Base-by-base conservation (phyloP, 2,797 vertebrate genomes). In the Manis crassicaudata region DNA sequence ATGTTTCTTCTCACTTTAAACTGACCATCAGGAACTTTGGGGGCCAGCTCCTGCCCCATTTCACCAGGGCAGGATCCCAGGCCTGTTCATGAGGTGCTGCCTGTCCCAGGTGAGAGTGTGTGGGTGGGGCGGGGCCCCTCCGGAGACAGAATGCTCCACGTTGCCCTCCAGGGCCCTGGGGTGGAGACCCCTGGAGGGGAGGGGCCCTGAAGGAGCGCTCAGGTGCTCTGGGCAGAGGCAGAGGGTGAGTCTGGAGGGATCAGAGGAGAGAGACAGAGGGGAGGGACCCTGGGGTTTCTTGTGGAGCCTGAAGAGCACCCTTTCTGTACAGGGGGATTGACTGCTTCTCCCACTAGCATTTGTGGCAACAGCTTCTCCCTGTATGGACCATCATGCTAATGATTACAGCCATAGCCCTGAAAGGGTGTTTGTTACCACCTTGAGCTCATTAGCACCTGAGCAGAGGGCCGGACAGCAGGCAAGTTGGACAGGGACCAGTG, bases 381-480 rank as follows among this genome's bases (percentile, higher is more conserved):
- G 88, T 94, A 97, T 96, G 97, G 95, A 95, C 98, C 97, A 97
- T 98, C 98, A 98, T 98, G 98, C 98, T 98, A 98, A 98, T 97
- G 98, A 98, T 98, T 97, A 98, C 97, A 98, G 98, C 97, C 98
- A 98, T 98, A 98, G 98, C 97, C 96, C 97, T 97, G 91, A 98
- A 98, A 72, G 27, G 75, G 37, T 97, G 97, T 98, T 98, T 97
- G 95, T 97, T 97, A 98, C 98, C 97, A 73, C 96, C 96, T 97
- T 96, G 97, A 98, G 97, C 98, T 98, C 97, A 97, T 98, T 98
- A 98, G 97, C 93, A 96, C 98, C 96, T 7, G 65, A 98, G 50
- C 68, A 56, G 96, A 97, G 92, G 96, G 97, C 98, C 46, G 11
- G 90, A 95, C 88, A 96, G 96, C 88, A 91, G 95, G 97, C 97